These are phyloP conservation scores for Hystrix brachyura DNA, from an alignment of 2,113 vertebrate species.

Conservation along the genomic window DNA sequence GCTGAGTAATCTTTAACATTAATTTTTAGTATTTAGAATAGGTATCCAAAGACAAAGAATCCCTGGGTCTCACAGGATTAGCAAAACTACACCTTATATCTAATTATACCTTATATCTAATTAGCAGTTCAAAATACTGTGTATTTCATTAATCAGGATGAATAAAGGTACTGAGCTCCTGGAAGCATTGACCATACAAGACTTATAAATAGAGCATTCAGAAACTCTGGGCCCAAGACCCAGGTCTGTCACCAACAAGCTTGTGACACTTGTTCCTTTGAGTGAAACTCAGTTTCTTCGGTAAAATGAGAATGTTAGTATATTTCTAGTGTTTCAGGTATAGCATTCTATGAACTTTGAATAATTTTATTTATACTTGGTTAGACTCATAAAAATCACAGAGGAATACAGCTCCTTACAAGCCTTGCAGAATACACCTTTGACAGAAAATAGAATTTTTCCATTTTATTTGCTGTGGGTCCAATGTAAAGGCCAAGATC, in stretches of 20 bases:
- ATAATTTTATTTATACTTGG: not conserved
- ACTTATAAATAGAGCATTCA: not conserved
- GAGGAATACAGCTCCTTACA: not conserved
- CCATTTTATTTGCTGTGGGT: not conserved
- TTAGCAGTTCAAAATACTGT: not conserved
- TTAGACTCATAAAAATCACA: not conserved
- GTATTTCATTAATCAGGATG: not conserved
- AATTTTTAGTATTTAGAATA: not conserved
- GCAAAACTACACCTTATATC: not conserved
- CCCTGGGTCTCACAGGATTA: not conserved
- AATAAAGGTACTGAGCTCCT: not conserved
- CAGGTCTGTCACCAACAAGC: not conserved
- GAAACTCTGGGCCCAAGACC: not conserved
- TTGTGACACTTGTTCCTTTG: constrained; percentile 1
- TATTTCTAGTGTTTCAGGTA: not conserved
- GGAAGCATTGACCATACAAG: not conserved
- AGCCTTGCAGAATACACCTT: not conserved
- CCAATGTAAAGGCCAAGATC: not conserved
- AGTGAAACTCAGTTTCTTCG: not conserved
- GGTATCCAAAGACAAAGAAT: constrained; percentile 39
- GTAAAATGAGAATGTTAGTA: not conserved
- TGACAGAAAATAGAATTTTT: not conserved
- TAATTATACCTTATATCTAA: not conserved
- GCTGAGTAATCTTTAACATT: not conserved
- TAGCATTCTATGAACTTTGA: not conserved